These are phyloP conservation scores for Silurus meridionalis DNA, from an alignment of 2,113 vertebrate genomes.

Conservation along the genomic window DNA sequence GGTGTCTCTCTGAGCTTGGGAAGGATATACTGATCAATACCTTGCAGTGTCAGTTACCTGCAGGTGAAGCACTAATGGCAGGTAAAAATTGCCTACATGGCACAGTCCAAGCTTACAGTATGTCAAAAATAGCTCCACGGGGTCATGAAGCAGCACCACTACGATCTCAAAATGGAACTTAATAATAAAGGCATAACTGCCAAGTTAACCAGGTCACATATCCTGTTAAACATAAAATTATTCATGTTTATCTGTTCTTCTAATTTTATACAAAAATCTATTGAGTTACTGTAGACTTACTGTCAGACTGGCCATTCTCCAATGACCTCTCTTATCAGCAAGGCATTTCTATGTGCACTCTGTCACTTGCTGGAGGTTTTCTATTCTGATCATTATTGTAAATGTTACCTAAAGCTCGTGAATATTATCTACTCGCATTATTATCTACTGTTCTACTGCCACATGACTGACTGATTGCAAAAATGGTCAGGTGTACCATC, in stretches of 20 bases:
- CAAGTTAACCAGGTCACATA: slow-evolving; percentile 60
- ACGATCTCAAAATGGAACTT: slow-evolving; percentile 31
- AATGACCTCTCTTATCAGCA: background rate
- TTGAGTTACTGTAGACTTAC: background rate
- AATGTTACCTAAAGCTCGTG: background rate
- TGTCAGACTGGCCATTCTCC: background rate
- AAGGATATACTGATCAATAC: slow-evolving; percentile 56
- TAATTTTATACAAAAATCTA: background rate
- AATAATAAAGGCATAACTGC: slow-evolving; percentile 30
- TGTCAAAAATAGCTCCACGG: slow-evolving; percentile 63
- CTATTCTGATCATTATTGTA: background rate
- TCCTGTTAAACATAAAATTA: slow-evolving; percentile 58
- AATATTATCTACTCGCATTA: background rate
- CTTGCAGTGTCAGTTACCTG: slow-evolving; percentile 57
- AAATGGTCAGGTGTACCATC: too few relatives aligned
- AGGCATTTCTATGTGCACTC: background rate
- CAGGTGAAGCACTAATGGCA: slow-evolving; percentile 53
- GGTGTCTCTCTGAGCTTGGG: slow-evolving; percentile 23
- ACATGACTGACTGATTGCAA: too few relatives aligned
- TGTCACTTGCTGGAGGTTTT: background rate
- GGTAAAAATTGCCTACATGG: slow-evolving; percentile 54
- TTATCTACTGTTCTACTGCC: background rate
- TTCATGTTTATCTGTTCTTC: slow-evolving; percentile 25
- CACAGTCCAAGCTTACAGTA: slow-evolving; percentile 40
- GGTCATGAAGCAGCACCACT: slow-evolving; percentile 56